Percentiles rank a stretch among this genome's conserved stretches.
phyloP scores from a whole-genome alignment of 1,140 invertebrate genomes.

The Macrotrachela quadricornifera region DNA sequence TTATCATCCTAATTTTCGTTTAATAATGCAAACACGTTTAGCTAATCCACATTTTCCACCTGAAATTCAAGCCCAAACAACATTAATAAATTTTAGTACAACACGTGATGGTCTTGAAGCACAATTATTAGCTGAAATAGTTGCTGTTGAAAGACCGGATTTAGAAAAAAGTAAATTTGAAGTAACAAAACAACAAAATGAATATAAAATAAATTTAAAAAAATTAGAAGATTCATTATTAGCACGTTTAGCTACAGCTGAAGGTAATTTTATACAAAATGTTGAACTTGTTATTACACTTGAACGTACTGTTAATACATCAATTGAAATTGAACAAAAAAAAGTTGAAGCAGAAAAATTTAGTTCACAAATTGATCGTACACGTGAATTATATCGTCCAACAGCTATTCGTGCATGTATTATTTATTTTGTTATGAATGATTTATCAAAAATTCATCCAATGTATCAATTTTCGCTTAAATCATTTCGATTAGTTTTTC shows the following conservation, averaged over 20 bases:
- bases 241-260: background rate
- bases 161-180: background rate
- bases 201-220: background rate
- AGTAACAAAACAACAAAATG: background rate
- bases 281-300: background rate
- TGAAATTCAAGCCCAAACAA: conserved; percentile 91
- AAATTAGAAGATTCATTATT: background rate
- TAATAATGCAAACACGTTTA: conserved; percentile 81
- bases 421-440: background rate
- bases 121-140: conserved; percentile 82
- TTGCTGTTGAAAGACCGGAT: conserved; percentile 21
- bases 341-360: background rate
- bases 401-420: background rate
- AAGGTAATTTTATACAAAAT: background rate
- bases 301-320: background rate
- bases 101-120: conserved; percentile 88
- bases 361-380: background rate
- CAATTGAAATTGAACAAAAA: background rate
- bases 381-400: background rate
- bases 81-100: conserved; percentile 85
- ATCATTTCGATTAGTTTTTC: background rate
- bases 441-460: background rate
- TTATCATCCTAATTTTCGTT: conserved; percentile 49
- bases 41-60: conserved; percentile 93
- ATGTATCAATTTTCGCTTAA: background rate